Conservation (phyloP, 2,797 vertebrate species). For the Calcarius lapponicus region DNA sequence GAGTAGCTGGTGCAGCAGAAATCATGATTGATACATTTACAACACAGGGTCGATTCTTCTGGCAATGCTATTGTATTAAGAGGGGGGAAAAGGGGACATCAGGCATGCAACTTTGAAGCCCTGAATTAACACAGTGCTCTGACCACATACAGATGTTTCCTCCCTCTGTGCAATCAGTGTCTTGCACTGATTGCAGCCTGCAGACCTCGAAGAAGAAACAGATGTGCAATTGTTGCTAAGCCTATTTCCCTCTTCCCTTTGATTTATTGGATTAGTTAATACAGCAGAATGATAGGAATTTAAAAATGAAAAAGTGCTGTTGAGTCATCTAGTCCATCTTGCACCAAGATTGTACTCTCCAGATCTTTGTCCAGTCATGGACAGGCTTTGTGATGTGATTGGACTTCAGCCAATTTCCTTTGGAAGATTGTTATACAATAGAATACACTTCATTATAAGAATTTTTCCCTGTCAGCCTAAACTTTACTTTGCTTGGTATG, state of each 20-base stretch:
- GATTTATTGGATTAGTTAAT: conserved; percentile 53
- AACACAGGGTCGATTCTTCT: conserved; percentile 36
- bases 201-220: not conserved
- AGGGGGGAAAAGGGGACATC: not conserved
- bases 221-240: conserved; percentile 8
- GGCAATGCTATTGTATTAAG: conserved; percentile 8
- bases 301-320: not conserved
- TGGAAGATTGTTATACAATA: conserved; percentile 61
- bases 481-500: conserved; percentile 67
- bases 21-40: conserved; percentile 52
- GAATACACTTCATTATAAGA: conserved; percentile 60
- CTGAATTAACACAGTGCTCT: not conserved
- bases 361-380: conserved; percentile 13
- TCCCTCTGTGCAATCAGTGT: not conserved
- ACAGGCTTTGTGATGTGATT: conserved; percentile 21
- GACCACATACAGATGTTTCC: not conserved
- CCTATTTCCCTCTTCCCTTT: conserved; percentile 28
- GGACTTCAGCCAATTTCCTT: conserved; percentile 44
- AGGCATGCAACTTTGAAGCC: not conserved
- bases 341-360: conserved; percentile 15
- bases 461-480: conserved; percentile 67
- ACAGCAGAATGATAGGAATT: conserved; percentile 40
- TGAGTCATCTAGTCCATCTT: conserved; percentile 47
- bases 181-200: not conserved
- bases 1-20: conserved; percentile 50